Evolutionary conservation across 2,888 invertebrate species (phyloP).

Genomic region (Cecidostiba fungosa): DNA sequence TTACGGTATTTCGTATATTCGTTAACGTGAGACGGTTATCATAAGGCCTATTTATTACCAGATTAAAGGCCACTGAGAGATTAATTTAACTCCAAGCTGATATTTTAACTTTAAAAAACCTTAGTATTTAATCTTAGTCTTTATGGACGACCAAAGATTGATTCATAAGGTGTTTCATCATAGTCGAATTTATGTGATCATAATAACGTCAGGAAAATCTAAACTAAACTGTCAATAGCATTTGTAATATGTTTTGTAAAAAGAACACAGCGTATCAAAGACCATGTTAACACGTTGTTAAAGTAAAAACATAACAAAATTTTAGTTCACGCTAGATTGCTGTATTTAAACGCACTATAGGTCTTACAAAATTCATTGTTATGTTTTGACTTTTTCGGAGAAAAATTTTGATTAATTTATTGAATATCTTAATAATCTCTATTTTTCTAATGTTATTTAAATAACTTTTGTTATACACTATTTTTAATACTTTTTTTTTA

Average conservation of each 20-base stretch:
- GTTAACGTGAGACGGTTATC: neutral
- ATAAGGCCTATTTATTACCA: neutral
- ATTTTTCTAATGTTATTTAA: constrained; percentile 24
- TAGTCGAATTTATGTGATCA: neutral
- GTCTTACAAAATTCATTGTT: neutral
- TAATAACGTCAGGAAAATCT: neutral
- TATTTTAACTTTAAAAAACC: neutral
- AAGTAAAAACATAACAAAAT: constrained; percentile 16
- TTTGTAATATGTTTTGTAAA: constrained; percentile 17
- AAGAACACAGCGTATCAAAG: constrained; percentile 2
- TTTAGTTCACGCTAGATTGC: constrained; percentile 10
- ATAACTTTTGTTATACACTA: constrained; percentile 2
- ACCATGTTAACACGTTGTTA: neutral
- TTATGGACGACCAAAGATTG: constrained; percentile 22
- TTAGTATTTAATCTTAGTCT: constrained; percentile 27
- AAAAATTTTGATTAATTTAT: constrained; percentile 6
- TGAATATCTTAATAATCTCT: neutral
- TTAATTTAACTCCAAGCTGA: neutral
- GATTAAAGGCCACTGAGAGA: neutral
- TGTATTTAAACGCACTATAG: neutral
- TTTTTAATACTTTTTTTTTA: constrained; percentile 7
- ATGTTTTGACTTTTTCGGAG: constrained; percentile 12
- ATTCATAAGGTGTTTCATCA: constrained; percentile 4
- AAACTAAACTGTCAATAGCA: neutral
- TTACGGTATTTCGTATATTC: neutral